Evolutionary conservation across 1,140 invertebrate genomes (phyloP).

Genomic region (Pseudomyrmex concolor): DNA sequence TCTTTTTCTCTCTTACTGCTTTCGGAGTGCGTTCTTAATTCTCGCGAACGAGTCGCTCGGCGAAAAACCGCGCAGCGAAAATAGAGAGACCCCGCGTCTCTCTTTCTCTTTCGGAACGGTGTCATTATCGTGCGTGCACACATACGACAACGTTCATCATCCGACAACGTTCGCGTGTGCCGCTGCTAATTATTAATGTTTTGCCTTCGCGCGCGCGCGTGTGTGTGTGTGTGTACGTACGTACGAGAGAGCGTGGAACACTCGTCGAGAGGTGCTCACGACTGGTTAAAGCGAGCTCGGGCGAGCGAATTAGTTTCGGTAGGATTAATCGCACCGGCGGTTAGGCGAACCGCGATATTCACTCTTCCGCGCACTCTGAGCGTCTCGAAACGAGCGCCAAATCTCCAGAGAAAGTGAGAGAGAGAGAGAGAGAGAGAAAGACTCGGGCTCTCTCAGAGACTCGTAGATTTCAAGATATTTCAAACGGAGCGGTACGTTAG

Average conservation of each 20-base stretch:
- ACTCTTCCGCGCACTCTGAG: conserved; percentile 32
- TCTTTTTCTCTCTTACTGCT: conserved; percentile 13
- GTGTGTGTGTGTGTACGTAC: too few relatives aligned
- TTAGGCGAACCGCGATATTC: conserved; percentile 72
- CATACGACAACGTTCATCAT: not conserved
- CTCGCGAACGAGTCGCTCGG: not conserved
- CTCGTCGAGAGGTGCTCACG: conserved; percentile 27
- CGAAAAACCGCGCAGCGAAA: conserved; percentile 10
- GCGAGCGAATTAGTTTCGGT: conserved; percentile 79
- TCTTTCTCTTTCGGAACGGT: not conserved
- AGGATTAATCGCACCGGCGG: conserved; percentile 78
- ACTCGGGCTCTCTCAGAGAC: too few relatives aligned
- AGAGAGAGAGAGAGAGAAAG: too few relatives aligned
- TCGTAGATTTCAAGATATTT: conserved; percentile 19
- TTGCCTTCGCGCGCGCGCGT: conserved; percentile 15
- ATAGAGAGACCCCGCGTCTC: not conserved
- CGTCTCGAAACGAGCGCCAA: conserved; percentile 7
- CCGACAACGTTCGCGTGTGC: not conserved
- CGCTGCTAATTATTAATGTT: conserved; percentile 73
- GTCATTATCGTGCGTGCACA: not conserved
- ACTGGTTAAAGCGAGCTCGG: conserved; percentile 76
- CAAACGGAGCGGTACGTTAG: too few relatives aligned
- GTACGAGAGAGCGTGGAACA: not conserved
- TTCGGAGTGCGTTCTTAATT: conserved; percentile 16
- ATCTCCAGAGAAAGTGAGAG: not conserved